These are phyloP conservation scores for Zaprionus lineosus DNA, from an alignment of 2,888 invertebrate genomes.

Conservation along the genomic window DNA sequence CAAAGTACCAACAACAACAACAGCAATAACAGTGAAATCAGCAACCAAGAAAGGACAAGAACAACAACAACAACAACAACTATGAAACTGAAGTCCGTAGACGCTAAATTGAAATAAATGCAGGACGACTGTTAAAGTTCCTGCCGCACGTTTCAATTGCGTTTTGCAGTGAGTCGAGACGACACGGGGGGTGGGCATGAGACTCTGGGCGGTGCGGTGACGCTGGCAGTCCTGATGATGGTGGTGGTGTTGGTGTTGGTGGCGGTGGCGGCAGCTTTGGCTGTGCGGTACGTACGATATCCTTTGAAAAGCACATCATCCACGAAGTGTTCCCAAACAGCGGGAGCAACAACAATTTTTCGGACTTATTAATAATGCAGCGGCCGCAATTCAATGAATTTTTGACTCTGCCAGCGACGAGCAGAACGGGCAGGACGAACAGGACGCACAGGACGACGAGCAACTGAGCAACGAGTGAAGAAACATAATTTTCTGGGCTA, in stretches of 20 bases:
- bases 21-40: slow-evolving; percentile 1
- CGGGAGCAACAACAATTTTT: slow-evolving; percentile 64
- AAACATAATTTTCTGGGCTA: slow-evolving; percentile 68
- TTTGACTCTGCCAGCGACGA: slow-evolving; percentile 64
- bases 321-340: slow-evolving; percentile 53
- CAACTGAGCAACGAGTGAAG: slow-evolving; percentile 18
- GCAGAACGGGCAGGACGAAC: not conserved
- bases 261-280: not conserved
- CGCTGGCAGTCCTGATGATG: too few relatives aligned
- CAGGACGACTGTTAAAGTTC: slow-evolving; percentile 75
- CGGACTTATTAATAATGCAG: slow-evolving; percentile 74
- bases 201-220: too few relatives aligned
- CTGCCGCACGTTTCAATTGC: slow-evolving; percentile 77
- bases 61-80: slow-evolving; percentile 2
- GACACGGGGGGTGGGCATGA: too few relatives aligned
- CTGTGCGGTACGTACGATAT: not conserved
- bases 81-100: slow-evolving; percentile 30
- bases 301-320: slow-evolving; percentile 48
- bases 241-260: too few relatives aligned
- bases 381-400: slow-evolving; percentile 79
- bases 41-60: too few relatives aligned
- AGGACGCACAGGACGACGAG: not conserved
- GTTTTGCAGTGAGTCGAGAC: slow-evolving; percentile 50
- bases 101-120: slow-evolving; percentile 76
- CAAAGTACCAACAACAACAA: slow-evolving; percentile 25